Evolutionary conservation across 2,113 vertebrate genomes (phyloP).

Genomic region (Furnarius figulus): DNA sequence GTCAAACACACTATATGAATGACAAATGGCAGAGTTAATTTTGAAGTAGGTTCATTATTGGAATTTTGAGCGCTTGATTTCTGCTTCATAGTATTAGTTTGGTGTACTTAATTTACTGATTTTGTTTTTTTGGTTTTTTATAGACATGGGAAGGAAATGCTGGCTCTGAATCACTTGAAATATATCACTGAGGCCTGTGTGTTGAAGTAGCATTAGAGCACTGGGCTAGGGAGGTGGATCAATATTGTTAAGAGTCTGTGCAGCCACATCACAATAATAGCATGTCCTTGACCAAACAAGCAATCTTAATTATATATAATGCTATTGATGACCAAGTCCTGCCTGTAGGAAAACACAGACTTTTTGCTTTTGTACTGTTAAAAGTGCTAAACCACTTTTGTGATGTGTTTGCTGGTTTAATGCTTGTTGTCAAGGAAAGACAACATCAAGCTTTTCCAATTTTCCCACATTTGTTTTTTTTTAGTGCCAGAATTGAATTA

Average conservation of each 20-base stretch:
- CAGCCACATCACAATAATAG: background rate
- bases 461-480: background rate
- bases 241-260: background rate
- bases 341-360: background rate
- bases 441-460: background rate
- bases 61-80: background rate
- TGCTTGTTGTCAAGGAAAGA: background rate
- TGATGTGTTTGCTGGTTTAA: background rate
- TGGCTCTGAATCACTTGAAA: background rate
- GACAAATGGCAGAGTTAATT: background rate
- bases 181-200: background rate
- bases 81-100: background rate
- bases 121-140: background rate
- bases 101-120: background rate
- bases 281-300: background rate
- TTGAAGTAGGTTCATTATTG: background rate
- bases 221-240: background rate
- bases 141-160: background rate
- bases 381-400: background rate
- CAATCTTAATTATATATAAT: background rate
- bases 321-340: background rate
- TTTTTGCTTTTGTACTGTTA: background rate
- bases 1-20: background rate
- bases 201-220: background rate
- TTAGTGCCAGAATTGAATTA: background rate